Evolutionary conservation across 2,113 vertebrate genomes (phyloP).

Genomic region (pig (Sus scrofa)): T2T-Sscrofa CM000816.6:21490001-21490500

Average conservation of each 20-base stretch:
- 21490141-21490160: slow-evolving; percentile 58
- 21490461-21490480: too few species aligned
- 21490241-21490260: slow-evolving; percentile 22
- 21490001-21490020: neutral
- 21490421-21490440: slow-evolving; percentile 43
- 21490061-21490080: neutral
- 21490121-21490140: slow-evolving; percentile 48
- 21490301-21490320: neutral
- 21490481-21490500: too few species aligned
- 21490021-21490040: neutral
- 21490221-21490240: neutral
- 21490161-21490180: slow-evolving; percentile 45
- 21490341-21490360: neutral
- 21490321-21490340: slow-evolving; percentile 54
- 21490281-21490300: neutral
- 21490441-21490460: neutral
- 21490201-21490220: slow-evolving; percentile 6
- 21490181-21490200: slow-evolving; percentile 27
- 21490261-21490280: neutral
- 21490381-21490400: neutral
- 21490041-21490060: slow-evolving; percentile 37
- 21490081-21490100: slow-evolving; percentile 15
- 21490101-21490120: slow-evolving; percentile 39
- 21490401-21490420: slow-evolving; percentile 2
- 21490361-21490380: neutral